Conservation (phyloP, 2,888 invertebrate genomes). For the Schizaphis graminum region DNA sequence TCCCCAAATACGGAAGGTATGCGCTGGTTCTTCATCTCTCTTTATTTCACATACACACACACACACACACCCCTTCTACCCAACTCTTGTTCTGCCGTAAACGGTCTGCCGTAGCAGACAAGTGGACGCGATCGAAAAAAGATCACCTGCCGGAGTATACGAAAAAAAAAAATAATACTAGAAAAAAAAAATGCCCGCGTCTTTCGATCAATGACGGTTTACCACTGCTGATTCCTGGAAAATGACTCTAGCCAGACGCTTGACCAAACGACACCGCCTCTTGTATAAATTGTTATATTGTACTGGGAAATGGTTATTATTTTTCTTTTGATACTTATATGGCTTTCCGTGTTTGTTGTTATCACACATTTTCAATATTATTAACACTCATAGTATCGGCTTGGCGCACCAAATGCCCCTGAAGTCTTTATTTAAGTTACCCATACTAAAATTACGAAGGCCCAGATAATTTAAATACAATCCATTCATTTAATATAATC, state of each 20-base stretch:
- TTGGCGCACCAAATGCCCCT: not conserved
- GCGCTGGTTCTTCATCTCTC: not conserved
- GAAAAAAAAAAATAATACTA: not conserved
- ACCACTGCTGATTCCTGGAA: constrained; percentile 13
- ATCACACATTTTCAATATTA: not conserved
- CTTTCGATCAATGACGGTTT: not conserved
- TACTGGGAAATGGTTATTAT: constrained; percentile 17
- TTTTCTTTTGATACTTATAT: not conserved
- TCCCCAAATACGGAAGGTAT: constrained; percentile 54
- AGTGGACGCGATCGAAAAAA: constrained; percentile 51
- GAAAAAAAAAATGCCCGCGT: not conserved
- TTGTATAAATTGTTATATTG: not conserved
- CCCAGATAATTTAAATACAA: no score
- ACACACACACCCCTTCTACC: not conserved
- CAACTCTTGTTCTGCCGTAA: not conserved
- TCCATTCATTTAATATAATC: no score
- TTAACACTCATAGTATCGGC: not conserved
- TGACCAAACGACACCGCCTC: not conserved
- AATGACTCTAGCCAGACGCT: not conserved
- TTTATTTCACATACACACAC: not conserved
- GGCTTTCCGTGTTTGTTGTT: not conserved
- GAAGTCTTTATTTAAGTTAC: no score
- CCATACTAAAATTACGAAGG: no score
- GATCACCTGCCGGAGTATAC: constrained; percentile 29
- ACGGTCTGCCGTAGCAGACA: constrained; percentile 38